phyloP scores from a whole-genome alignment of 2,888 invertebrate genomes.

The Drosophila barbarae region DNA sequence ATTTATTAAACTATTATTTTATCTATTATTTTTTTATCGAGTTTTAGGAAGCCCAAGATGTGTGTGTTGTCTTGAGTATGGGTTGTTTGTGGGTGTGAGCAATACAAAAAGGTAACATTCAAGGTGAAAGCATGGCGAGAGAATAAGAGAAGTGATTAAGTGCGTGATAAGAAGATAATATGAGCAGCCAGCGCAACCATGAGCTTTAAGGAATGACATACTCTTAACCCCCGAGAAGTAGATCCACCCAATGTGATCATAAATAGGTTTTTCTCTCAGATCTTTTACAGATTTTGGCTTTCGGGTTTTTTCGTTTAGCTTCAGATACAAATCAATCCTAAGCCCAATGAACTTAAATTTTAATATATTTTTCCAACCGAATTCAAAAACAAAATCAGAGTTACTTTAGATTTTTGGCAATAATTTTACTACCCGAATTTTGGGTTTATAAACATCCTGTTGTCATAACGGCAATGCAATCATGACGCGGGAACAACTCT shows the following conservation, averaged over 20 bases:
- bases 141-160: not conserved
- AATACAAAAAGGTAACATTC: conserved; percentile 6
- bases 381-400: not conserved
- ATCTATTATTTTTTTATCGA: not conserved
- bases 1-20: not conserved
- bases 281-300: not conserved
- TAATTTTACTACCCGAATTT: not conserved
- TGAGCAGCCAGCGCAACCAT: not conserved
- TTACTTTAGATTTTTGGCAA: not conserved
- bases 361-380: not conserved
- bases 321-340: not conserved
- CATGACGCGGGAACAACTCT: not conserved
- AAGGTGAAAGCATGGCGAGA: not conserved
- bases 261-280: not conserved
- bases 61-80: not conserved
- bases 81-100: not conserved
- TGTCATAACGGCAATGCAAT: conserved; percentile 21
- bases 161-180: not conserved
- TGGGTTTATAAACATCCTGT: conserved; percentile 20
- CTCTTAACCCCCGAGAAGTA: not conserved
- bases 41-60: not conserved
- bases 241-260: not conserved
- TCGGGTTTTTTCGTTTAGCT: not conserved
- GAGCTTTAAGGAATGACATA: no score
- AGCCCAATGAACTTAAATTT: not conserved